Percentiles rank a stretch among this genome's conserved stretches.
Conservation (phyloP, 2,888 invertebrate species). For the Cheiracanthium punctorium region DNA sequence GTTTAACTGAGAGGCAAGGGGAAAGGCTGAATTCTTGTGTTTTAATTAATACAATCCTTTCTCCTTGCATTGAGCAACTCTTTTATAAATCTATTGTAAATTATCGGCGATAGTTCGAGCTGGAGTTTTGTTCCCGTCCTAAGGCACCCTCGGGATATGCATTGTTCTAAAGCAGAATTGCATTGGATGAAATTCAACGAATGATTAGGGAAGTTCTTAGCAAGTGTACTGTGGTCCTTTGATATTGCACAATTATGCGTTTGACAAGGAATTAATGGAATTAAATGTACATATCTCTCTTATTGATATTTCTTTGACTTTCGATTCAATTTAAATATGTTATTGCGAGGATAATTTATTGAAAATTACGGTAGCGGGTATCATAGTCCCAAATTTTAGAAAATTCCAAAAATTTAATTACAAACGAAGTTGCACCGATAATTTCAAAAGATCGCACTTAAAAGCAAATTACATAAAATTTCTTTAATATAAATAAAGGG, state of each 20-base stretch:
- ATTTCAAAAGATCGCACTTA: too few relatives aligned
- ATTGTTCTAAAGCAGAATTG: not conserved
- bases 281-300: too few relatives aligned
- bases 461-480: too few relatives aligned
- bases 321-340: too few relatives aligned
- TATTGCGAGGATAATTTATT: too few relatives aligned
- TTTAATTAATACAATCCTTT: constrained; percentile 49
- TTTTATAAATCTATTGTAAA: constrained; percentile 16
- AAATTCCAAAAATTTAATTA: too few relatives aligned
- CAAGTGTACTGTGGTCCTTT: not conserved
- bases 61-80: constrained; percentile 2
- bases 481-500: too few relatives aligned
- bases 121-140: not conserved
- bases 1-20: not conserved
- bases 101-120: not conserved
- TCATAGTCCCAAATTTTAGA: too few relatives aligned
- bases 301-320: too few relatives aligned
- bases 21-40: constrained; percentile 11
- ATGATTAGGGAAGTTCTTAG: not conserved
- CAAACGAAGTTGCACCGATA: too few relatives aligned
- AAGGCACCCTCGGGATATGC: not conserved
- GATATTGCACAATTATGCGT: not conserved
- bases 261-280: not conserved
- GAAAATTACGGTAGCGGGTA: too few relatives aligned
- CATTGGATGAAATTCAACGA: constrained; percentile 19